Conservation (phyloP, 2,888 invertebrate species). For the Pantelozetes paolii region DNA sequence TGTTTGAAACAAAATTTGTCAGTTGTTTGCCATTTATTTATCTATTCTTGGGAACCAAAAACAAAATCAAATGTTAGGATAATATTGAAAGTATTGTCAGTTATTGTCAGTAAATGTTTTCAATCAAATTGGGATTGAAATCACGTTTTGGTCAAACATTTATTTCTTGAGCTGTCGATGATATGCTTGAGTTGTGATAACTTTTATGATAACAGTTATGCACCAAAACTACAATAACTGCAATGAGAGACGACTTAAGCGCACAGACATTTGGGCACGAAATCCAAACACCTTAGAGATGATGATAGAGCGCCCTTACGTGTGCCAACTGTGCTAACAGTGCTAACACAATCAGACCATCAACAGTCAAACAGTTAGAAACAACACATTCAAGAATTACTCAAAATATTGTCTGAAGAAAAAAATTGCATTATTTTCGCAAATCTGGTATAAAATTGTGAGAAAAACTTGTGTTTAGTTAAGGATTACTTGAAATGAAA, state of each 20-base stretch:
- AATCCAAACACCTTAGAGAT: not conserved
- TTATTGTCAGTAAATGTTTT: conserved; percentile 10
- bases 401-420: too few species aligned
- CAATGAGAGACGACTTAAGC: conserved; percentile 2
- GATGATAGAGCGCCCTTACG: conserved; percentile 7
- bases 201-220: conserved; percentile 27
- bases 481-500: too few species aligned
- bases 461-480: too few species aligned
- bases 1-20: conserved; percentile 19
- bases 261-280: not conserved
- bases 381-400: too few species aligned
- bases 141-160: conserved; percentile 20
- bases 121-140: not conserved
- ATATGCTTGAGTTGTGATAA: conserved; percentile 23
- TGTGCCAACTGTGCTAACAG: too few species aligned
- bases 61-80: not conserved
- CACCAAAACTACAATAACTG: not conserved
- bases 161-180: conserved; percentile 7
- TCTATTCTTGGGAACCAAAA: not conserved
- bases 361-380: too few species aligned
- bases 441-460: too few species aligned
- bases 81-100: conserved; percentile 9
- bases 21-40: conserved; percentile 30
- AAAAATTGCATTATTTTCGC: too few species aligned
- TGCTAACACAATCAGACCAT: too few species aligned